phyloP scores from a whole-genome alignment of 2,113 vertebrate species.

The Pipra filicauda region DNA sequence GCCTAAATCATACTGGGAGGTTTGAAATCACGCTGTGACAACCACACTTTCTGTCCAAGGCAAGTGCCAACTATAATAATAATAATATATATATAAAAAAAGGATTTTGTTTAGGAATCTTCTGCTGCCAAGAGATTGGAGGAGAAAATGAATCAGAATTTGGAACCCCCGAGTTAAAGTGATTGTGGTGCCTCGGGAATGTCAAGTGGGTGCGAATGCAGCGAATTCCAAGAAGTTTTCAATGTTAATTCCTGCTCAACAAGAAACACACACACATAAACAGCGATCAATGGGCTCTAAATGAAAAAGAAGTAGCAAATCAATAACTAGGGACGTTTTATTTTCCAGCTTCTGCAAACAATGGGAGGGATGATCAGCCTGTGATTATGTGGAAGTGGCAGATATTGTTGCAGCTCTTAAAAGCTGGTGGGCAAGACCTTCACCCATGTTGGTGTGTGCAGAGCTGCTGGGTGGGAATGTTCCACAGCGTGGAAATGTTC shows the following conservation, averaged over 20 bases:
- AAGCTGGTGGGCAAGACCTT: neutral
- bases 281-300: slow-evolving; percentile 24
- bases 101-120: neutral
- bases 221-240: slow-evolving; percentile 40
- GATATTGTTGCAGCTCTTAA: neutral
- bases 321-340: slow-evolving; percentile 24
- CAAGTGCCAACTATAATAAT: neutral
- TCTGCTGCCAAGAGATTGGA: neutral
- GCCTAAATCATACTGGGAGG: neutral
- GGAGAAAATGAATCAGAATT: fast-evolving
- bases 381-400: neutral
- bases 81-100: neutral
- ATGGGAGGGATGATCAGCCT: neutral
- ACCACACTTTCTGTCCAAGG: neutral
- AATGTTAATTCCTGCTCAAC: slow-evolving; percentile 50
- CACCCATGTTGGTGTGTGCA: neutral
- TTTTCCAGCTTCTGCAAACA: slow-evolving; percentile 46
- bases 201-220: neutral
- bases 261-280: slow-evolving; percentile 4
- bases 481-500: neutral
- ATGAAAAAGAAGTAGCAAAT: slow-evolving; percentile 53
- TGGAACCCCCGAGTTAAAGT: neutral
- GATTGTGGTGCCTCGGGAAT: neutral
- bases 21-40: neutral
- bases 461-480: neutral